A percentile compares a stretch with the other conserved stretches of the same genome.
Conservation (phyloP, 2,113 vertebrate species). For the Psammodynastes pulverulentus region DNA sequence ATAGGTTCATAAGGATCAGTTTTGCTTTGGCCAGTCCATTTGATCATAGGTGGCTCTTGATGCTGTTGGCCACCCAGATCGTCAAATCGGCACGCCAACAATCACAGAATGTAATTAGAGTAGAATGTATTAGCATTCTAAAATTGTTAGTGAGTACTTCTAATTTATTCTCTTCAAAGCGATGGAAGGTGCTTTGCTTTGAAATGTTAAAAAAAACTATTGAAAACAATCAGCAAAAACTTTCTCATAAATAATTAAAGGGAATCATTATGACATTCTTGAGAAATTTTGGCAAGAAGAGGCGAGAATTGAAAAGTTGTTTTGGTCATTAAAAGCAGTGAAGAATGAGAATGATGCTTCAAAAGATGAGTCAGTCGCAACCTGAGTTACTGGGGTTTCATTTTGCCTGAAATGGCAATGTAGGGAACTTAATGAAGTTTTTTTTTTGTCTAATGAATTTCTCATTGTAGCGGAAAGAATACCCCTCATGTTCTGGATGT, state of each 20-base stretch:
- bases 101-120: background rate
- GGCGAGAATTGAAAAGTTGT: background rate
- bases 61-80: background rate
- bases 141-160: background rate
- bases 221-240: background rate
- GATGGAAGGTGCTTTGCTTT: background rate
- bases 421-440: background rate
- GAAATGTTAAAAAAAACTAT: background rate
- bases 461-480: background rate
- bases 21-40: background rate
- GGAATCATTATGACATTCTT: background rate
- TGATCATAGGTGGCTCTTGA: background rate
- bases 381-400: background rate
- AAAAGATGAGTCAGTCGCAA: background rate
- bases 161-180: background rate
- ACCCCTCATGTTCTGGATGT: no score
- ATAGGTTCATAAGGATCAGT: background rate
- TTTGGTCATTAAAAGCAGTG: background rate
- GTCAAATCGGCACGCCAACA: background rate
- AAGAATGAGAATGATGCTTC: background rate
- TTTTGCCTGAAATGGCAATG: background rate
- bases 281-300: background rate
- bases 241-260: background rate
- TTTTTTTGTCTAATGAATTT: background rate
- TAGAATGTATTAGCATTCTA: background rate